phyloP scores from a whole-genome alignment of 2,888 invertebrate species.

The Limnephilus auricula region DNA sequence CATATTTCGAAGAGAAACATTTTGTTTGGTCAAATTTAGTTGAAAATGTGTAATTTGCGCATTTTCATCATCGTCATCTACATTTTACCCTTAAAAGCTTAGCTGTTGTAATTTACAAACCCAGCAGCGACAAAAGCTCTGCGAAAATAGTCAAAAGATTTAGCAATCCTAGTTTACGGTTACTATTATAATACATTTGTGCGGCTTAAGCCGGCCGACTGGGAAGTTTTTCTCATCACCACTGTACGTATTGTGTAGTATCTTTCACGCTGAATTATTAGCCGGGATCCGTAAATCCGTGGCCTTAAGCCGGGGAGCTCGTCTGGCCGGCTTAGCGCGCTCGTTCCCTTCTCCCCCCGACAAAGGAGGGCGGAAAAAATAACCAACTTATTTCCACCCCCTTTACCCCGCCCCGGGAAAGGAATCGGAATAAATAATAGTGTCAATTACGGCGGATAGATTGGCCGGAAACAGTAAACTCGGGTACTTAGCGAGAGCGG shows the following conservation, averaged over 20 bases:
- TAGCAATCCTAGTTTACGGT: not conserved
- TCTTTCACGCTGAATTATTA: slow-evolving; percentile 56
- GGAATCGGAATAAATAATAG: slow-evolving; percentile 62
- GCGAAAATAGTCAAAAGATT: not conserved
- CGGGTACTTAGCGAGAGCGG: slow-evolving; percentile 16
- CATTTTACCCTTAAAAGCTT: not conserved
- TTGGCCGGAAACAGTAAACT: slow-evolving; percentile 31
- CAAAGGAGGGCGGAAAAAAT: slow-evolving; percentile 41
- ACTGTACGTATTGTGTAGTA: not conserved
- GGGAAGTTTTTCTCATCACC: not conserved
- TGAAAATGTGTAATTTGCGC: not conserved
- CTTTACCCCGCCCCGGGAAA: not conserved
- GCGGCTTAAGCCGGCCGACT: not conserved
- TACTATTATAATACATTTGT: slow-evolving; percentile 3
- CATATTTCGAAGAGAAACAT: not conserved
- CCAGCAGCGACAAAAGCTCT: not conserved
- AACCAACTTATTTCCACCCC: slow-evolving; percentile 39
- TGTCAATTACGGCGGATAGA: slow-evolving; percentile 64
- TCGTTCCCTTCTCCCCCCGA: slow-evolving; percentile 46
- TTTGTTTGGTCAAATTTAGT: not conserved
- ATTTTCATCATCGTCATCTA: not conserved
- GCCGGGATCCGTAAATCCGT: slow-evolving; percentile 53
- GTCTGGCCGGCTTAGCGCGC: slow-evolving; percentile 51
- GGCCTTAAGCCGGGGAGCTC: slow-evolving; percentile 41
- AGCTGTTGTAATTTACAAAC: not conserved